Percentiles rank a stretch among this genome's conserved stretches.
These are phyloP conservation scores for Molossus alvarezi DNA, from an alignment of 2,797 vertebrate species.

Conservation along the genomic window DNA sequence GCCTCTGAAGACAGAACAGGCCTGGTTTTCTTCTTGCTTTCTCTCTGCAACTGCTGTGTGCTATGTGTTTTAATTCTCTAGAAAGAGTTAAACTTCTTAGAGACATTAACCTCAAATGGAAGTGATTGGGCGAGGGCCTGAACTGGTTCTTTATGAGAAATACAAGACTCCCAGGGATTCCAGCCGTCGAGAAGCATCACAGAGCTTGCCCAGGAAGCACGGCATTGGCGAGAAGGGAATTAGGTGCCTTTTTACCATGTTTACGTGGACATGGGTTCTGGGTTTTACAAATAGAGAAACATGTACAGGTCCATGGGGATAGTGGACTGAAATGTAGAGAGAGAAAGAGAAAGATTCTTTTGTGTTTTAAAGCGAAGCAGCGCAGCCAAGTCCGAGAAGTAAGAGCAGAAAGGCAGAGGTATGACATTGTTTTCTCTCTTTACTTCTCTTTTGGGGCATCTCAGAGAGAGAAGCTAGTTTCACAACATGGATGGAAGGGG, in stretches of 20 bases:
- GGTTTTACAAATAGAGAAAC: conserved; percentile 67
- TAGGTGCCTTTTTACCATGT: conserved; percentile 61
- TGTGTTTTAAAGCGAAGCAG: conserved; percentile 42
- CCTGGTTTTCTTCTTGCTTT: background rate
- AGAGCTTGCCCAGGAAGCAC: conserved; percentile 36
- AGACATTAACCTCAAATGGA: conserved; percentile 22
- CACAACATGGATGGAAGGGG: background rate
- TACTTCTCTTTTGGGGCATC: background rate
- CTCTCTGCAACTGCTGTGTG: background rate
- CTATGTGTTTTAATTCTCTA: conserved; percentile 28
- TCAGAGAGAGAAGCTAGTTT: background rate
- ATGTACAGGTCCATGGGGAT: background rate
- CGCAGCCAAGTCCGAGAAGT: background rate
- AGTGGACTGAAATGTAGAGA: background rate
- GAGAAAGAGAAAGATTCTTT: background rate
- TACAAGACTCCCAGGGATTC: conserved; percentile 49
- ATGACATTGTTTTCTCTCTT: background rate
- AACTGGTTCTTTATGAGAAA: conserved; percentile 72
- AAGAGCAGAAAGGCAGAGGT: background rate
- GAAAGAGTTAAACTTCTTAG: conserved; percentile 64
- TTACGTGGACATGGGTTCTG: conserved; percentile 41
- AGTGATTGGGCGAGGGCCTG: conserved; percentile 67
- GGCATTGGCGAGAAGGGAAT: conserved; percentile 7
- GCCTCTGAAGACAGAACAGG: background rate
- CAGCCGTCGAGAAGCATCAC: conserved; percentile 3